Evolutionary conservation across 2,113 vertebrate genomes (phyloP), one percentile per base, ranked within the genome.

Genomic region (Hypocryptadius cinnamomeus): DNA sequence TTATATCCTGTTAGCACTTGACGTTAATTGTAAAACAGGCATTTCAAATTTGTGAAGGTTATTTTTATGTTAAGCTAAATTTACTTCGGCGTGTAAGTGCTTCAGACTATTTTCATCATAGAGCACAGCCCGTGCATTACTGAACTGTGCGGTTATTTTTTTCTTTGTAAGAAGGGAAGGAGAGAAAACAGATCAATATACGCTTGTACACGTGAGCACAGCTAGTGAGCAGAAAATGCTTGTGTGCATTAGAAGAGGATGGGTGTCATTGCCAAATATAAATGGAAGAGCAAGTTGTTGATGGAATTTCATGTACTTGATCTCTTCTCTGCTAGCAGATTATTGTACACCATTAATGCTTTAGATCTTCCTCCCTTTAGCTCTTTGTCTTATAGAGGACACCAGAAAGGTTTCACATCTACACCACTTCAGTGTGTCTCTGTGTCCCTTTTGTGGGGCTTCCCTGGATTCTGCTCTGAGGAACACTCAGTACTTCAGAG

Each of bases 171-270:
- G 65, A 77, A 40, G 50, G 31, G 51, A 65, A 79, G 5, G 45
- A 72, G 50, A 85, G 40, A 79, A 61, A 90, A 53, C 59, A 57
- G 92, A 92, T 94, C 93, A 64, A 96, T 94, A 93, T 15, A 42
- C 0, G 0, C 64, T 90, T 42, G 72, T 83, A 40, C 79, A 83
- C n/a, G 16, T 17, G 56, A 86, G 37, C 37, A 5, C 6, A 56
- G 69, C 48, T 37, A 73, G 83, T 8, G 72, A 81, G 77, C 88
- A 79, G 72, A 78, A 90, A 84, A 66, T 37, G 69, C 42, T 47
- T 9, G 16, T 39, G 56, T 73, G 56, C 61, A 50, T 80, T 66
- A 80, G 74, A 22, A 73, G 51, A 87, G 24, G 39, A 39, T 10
- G 28, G 24, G 47, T 17, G 2, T 54, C 48, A 24, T 30, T 77